These are phyloP conservation scores for Plutella xylostella DNA, from an alignment of 2,888 invertebrate species.

Conservation along the genomic window DNA sequence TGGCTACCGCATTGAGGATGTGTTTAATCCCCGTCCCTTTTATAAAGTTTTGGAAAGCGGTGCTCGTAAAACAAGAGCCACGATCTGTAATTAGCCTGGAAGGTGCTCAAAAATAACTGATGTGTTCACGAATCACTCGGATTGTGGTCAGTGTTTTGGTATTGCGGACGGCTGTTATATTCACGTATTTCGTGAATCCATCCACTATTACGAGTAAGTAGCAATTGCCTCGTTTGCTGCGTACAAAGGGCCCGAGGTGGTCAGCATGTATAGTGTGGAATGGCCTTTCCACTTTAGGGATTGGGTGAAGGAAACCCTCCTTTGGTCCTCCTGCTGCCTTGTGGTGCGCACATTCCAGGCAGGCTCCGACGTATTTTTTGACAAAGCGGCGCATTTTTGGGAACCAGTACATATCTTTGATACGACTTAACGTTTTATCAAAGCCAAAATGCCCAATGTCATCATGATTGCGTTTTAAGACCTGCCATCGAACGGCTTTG, in stretches of 20 bases:
- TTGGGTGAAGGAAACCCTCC: slow-evolving; percentile 10
- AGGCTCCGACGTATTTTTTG: too few species aligned
- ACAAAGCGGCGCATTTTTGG: slow-evolving; percentile 10
- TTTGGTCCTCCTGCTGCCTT: slow-evolving; percentile 4
- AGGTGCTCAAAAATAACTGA: slow-evolving; percentile 1
- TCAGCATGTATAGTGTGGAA: slow-evolving; percentile 17
- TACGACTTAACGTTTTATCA: slow-evolving; percentile 6
- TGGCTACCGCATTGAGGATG: neutral
- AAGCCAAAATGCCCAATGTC: slow-evolving; percentile 10
- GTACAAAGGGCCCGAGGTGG: slow-evolving; percentile 10
- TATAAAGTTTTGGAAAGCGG: neutral
- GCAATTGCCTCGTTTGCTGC: slow-evolving; percentile 6
- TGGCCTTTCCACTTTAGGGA: slow-evolving; percentile 7
- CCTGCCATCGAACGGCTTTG: slow-evolving; percentile 11
- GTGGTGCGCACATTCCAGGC: too few species aligned
- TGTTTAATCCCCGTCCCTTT: neutral
- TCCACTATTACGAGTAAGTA: slow-evolving; percentile 4
- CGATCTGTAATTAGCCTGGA: slow-evolving; percentile 5
- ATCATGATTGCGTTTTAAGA: slow-evolving; percentile 7
- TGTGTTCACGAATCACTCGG: neutral
- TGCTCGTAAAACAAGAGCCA: slow-evolving; percentile 8
- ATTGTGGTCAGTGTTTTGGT: slow-evolving; percentile 7
- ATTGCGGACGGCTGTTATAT: slow-evolving; percentile 7
- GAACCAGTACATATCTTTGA: slow-evolving; percentile 9
- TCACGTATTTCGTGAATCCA: slow-evolving; percentile 11